phyloP scores from a whole-genome alignment of 1,140 invertebrate genomes.

The Argopecten irradians region DNA sequence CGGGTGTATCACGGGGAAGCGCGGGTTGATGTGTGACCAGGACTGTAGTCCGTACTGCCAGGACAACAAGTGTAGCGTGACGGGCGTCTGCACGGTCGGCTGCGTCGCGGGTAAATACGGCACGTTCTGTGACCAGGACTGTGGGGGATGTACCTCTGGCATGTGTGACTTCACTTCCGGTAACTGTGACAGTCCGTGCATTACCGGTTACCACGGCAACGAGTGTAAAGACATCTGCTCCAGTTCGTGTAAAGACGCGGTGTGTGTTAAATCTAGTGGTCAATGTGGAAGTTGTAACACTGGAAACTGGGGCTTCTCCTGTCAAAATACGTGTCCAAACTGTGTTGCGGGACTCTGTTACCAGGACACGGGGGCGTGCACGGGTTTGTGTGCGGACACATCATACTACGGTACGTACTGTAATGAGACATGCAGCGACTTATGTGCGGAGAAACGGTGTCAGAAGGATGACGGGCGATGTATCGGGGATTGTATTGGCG shows the following conservation, averaged over 20 bases:
- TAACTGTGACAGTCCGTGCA: conserved; percentile 45
- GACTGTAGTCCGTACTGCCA: conserved; percentile 41
- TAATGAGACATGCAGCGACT: conserved; percentile 38
- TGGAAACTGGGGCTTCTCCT: not conserved
- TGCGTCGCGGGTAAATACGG: conserved; percentile 37
- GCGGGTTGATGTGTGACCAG: conserved; percentile 29
- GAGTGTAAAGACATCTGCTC: conserved; percentile 5
- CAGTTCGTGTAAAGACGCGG: not conserved
- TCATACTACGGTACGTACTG: conserved; percentile 46
- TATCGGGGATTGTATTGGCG: conserved; percentile 48
- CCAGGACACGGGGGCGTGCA: conserved; percentile 31
- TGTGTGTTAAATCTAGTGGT: conserved; percentile 11
- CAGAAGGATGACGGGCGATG: conserved; percentile 47
- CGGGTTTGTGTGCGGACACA: not conserved
- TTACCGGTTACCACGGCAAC: conserved; percentile 36
- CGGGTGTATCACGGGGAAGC: conserved; percentile 37
- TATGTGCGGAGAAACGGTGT: conserved; percentile 40
- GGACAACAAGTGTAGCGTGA: not conserved
- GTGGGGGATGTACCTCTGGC: conserved; percentile 31
- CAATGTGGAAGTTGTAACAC: conserved; percentile 12
- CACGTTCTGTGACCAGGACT: conserved; percentile 26
- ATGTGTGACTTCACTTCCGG: conserved; percentile 40
- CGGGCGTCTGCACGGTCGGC: conserved; percentile 19
- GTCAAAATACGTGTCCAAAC: conserved; percentile 28
- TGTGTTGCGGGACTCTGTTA: conserved; percentile 29